A percentile compares a stretch with the other conserved stretches of the same genome.
These are phyloP conservation scores for Drosophila ezoana DNA, from an alignment of 2,888 invertebrate genomes.

Conservation along the genomic window DNA sequence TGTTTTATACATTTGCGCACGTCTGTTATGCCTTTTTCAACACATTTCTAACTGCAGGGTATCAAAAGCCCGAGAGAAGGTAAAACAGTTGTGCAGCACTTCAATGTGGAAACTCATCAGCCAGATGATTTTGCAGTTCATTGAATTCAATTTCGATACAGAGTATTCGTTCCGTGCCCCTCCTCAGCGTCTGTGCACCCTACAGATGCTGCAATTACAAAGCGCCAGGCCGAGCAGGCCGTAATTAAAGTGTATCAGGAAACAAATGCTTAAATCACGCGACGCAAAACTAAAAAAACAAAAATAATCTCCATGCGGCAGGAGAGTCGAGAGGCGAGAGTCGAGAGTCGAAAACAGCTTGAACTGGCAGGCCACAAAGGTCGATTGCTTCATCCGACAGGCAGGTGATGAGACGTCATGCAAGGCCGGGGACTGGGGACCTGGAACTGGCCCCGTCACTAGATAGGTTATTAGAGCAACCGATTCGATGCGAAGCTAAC, in stretches of 20 bases:
- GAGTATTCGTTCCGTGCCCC: background rate
- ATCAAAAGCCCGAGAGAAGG: conserved; percentile 8
- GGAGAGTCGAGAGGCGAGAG: conserved; percentile 11
- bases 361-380: conserved; percentile 51
- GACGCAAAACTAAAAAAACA: conserved; percentile 43
- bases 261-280: conserved; percentile 82
- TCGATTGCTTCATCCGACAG: conserved; percentile 81
- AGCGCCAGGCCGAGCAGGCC: conserved; percentile 52
- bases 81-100: conserved; percentile 2
- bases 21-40: background rate
- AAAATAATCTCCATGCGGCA: conserved; percentile 34
- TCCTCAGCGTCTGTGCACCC: background rate
- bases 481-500: conserved; percentile 25
- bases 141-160: conserved; percentile 54
- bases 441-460: conserved; percentile 1
- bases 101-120: conserved; percentile 29
- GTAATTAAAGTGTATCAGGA: conserved; percentile 77
- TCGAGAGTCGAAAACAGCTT: background rate
- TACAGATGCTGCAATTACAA: conserved; percentile 36
- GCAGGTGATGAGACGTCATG: conserved; percentile 75
- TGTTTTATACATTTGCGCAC: no score
- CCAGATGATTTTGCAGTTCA: conserved; percentile 57
- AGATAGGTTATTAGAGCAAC: conserved; percentile 74
- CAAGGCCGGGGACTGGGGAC: conserved; percentile 40
- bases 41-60: conserved; percentile 1